Evolutionary conservation across 2,113 vertebrate species (phyloP), one percentile per base, ranked within the genome.

Genomic region (Tricholaema leucomelas): DNA sequence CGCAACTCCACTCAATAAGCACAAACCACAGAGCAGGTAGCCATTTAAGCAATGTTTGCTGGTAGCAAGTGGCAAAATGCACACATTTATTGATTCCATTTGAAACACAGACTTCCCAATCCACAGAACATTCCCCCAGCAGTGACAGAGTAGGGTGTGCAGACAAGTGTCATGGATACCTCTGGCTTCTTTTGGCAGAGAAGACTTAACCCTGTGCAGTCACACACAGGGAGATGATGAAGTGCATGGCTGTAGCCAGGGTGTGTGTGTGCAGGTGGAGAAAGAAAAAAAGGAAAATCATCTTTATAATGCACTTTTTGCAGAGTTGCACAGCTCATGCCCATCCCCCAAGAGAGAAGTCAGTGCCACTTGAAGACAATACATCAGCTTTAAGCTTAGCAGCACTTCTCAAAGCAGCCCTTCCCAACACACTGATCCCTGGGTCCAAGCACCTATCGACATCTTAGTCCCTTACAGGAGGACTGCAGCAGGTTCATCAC

Each of bases 81-180:
- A 13, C 24, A 10, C 67, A 31, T 96, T 95, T 94, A 96, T 94
- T 94, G 85, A 87, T 83, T 59, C 27, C 60, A 81, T 0, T 15
- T 69, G 40, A 90, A 92, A 23, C 38, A 72, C 60, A 74, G 63
- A 40, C 15, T 50, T 52, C 8, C 24, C 36, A 31, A n/a, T 30
- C 63, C 56, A 36, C 35, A 31, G 8, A 93, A 46, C 33, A 42
- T 33, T 63, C 33, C 40, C 81, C 12, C 64, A 79, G 31, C 3
- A 81, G 74, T 58, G 66, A 40, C 77, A 54, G 76, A 77, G 81
- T 15, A 9, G 59, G 59, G 74, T 70, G 28, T 58, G 58, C 82
- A 87, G 85, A 66, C 21, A 80, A 46, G 52, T 24, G 12, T 10
- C 42, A 84, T 70, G 59, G 66, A 71, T 78, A 2, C 4, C 46